Evolutionary conservation across 2,888 invertebrate genomes (phyloP), one percentile per base, ranked within the genome.

Genomic region (Gnatocerus cornutus): DNA sequence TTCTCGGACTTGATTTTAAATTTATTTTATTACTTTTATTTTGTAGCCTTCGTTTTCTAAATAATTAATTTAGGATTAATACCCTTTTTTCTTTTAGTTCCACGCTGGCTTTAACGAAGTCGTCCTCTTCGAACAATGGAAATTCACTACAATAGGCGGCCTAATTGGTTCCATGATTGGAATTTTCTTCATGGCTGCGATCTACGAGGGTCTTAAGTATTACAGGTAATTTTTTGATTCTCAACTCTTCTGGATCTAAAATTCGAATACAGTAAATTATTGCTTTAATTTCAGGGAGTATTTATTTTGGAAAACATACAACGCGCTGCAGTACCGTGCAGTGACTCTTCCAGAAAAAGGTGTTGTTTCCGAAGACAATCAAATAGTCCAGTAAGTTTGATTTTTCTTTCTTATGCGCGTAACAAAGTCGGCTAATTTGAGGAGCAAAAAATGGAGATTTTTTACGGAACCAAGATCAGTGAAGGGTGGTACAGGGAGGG

Each of bases 181-280:
- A 48, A 95, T 99, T 79, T 95, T 98, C 82, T 87, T 97, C 72
- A 90, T 98, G 90, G 97, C 97, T 4, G 90, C 97, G 59, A 87
- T 97, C 21, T 99, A 99, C 84, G 99, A 99, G 88, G 98, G 97
- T 0, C 89, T 99, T 1, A 99, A 98, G 87, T 97, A 95, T 86
- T 92, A 90, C 76, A 87, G 92, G 85, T 89, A 86, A 78, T 48
- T 59, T 13, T 4, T 4, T n/a, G n/a, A n/a, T n/a, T n/a, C n/a
- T n/a, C n/a, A n/a, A n/a, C n/a, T n/a, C n/a, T n/a, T n/a, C n/a
- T n/a, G n/a, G n/a, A n/a, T n/a, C n/a, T n/a, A n/a, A n/a, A n/a
- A n/a, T n/a, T n/a, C n/a, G n/a, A n/a, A n/a, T n/a, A n/a, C n/a
- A n/a, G n/a, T n/a, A n/a, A n/a, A n/a, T n/a, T 21, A 21, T 21